Evolutionary conservation across 2,888 invertebrate species (phyloP), one percentile per base, ranked within the genome.

Genomic region (Syrphus vitripennis): DNA sequence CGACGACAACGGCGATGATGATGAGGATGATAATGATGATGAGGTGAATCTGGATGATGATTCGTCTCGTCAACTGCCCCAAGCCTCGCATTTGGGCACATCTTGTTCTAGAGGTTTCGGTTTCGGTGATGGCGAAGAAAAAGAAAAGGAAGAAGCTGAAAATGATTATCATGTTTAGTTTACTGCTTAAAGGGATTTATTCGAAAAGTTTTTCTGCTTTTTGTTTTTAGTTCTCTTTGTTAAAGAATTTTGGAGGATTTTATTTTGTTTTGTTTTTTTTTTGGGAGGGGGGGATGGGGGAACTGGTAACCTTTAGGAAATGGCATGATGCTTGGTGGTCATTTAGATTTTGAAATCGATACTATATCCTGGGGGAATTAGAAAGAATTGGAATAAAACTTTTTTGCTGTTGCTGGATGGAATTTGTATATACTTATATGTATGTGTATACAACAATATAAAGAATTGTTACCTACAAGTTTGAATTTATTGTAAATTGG

Each of bases 111-210:
- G 7, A 14, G 14, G 26, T 12, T 9, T 29, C 24, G 12, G 9
- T 26, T 24, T 29, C 3, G 5, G 21, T 7, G 21, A 55, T n/a
- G n/a, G n/a, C n/a, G n/a, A n/a, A n/a, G n/a, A n/a, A n/a, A n/a
- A n/a, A 7, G 45, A 26, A 48, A 24, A 48, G 12, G 53, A n/a
- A n/a, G 19, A 21, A 40, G 19, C 57, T 29, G 55, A 67, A 80
- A 74, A 74, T 69, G 74, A 53, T 80, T 74, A 80, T 80, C 74
- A 61, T 80, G 74, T 80, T 80, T 67, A 69, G 80, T 74, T 80
- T 59, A 69, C 74, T 69, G 80, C 80, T 74, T 69, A 53, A 59
- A 59, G 80, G 74, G 67, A 80, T 80, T 80, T 80, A 80, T 80
- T 67, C 53, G 67, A 74, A 80, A 80, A 80, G 74, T 74, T 80